Base-by-base conservation (phyloP, 2,797 vertebrate species). In the Eptatretus atami region DNA sequence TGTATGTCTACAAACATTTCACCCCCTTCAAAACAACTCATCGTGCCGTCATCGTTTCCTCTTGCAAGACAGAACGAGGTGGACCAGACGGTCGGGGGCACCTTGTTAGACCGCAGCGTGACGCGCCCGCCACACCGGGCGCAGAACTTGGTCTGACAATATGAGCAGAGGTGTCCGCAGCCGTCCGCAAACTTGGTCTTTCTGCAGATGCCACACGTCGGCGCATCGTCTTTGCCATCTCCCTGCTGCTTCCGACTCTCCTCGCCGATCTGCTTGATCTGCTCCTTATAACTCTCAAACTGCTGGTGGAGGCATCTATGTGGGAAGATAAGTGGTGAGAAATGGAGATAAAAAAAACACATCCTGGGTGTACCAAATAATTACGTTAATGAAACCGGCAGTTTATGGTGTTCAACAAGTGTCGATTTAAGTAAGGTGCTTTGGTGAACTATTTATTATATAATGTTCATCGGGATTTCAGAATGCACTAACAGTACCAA, bases 251-350 rank as follows among this genome's bases (percentile, higher is more conserved):
- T 84, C 52, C 81, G 81, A 0, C 84, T 81, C 72, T 96, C 88
- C 53, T 79, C 87, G 65, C 88, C 88, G 65, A 96, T 96, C 75
- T 87, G 85, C 66, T 79, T 80, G 71, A 95, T 86, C 77, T 96
- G 87, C 68, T 92, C 86, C 74, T 96, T 96, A 74, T 96, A 96
- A 78, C 86, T 96, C 77, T 95, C 86, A 72, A 96, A 96, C 76
- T 96, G 90, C 77, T 96, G 81, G 76, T 96, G 90, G 77, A 96
- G 77, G 70, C 83, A 84, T 79, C 90, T 96, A 70, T 71, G 70
- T 63, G 65, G 57, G 64, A 65, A 69, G 65, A 61, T 12, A 11
- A 25, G 24, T 44, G 31, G 31, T 44, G 31, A 44, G 31, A 44
- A 44, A 44, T 44, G 31, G 31, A 44, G 31, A 44, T 44, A 44